These are phyloP conservation scores for Nemurella pictetii DNA, from an alignment of 2,888 invertebrate genomes.

Conservation along the genomic window DNA sequence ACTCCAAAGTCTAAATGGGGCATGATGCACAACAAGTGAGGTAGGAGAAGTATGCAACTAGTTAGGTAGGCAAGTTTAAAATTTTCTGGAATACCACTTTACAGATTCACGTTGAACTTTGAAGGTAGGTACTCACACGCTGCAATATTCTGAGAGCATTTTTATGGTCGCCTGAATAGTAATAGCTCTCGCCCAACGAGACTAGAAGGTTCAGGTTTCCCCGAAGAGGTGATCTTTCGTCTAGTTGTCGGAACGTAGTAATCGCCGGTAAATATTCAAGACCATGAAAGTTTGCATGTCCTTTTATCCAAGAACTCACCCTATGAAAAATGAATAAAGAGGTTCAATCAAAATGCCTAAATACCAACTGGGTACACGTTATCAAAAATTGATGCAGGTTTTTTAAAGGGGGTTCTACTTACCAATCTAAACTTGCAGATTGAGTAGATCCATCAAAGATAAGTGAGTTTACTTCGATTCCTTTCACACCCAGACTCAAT, in stretches of 20 bases:
- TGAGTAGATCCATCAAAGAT: conserved; percentile 62
- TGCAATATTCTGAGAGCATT: conserved; percentile 63
- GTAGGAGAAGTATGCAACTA: no score
- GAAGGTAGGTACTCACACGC: conserved; percentile 45
- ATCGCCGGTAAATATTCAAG: conserved; percentile 71
- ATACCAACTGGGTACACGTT: conserved; percentile 43
- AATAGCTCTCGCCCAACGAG: conserved; percentile 71
- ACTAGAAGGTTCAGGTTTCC: conserved; percentile 70
- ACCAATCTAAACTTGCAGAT: conserved; percentile 56
- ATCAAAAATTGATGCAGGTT: background rate
- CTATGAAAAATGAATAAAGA: conserved; percentile 45
- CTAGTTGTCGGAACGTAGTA: conserved; percentile 66
- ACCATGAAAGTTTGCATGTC: conserved; percentile 62
- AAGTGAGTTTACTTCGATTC: conserved; percentile 72
- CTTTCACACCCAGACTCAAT: conserved; percentile 70
- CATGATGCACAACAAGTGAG: no score
- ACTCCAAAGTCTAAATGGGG: no score
- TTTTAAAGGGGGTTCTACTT: conserved; percentile 39
- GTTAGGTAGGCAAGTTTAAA: no score
- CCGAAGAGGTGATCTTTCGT: conserved; percentile 64
- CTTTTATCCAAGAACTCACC: conserved; percentile 55
- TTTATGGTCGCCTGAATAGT: conserved; percentile 70
- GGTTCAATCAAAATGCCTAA: background rate
- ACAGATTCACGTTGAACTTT: no score
- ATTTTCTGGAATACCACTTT: no score